Percentiles rank a stretch among this genome's conserved stretches.
phyloP scores from a whole-genome alignment of 2,113 vertebrate species.

The Ameiurus melas region DNA sequence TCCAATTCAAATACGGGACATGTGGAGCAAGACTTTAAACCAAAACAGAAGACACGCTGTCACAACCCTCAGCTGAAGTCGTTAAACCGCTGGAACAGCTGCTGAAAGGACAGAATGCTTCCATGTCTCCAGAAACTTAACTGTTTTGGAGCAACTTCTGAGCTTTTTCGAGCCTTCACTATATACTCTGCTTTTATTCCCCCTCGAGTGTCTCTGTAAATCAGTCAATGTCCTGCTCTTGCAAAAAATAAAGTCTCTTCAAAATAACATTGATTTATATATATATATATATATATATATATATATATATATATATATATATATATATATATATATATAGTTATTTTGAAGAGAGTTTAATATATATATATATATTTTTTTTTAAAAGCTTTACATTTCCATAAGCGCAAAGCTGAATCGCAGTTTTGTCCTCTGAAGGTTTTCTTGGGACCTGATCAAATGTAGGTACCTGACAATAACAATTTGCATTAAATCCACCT shows the following conservation, averaged over 20 bases:
- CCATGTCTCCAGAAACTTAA: not conserved
- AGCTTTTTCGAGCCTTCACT: not conserved
- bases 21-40: not conserved
- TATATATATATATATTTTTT: too few relatives aligned
- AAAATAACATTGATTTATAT: not conserved
- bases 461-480: not conserved
- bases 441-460: not conserved
- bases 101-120: not conserved
- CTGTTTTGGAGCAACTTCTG: not conserved
- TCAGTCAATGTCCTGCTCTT: not conserved
- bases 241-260: not conserved
- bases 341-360: too few relatives aligned
- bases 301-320: too few relatives aligned
- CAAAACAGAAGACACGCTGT: not conserved
- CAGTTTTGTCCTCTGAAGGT: not conserved
- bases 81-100: constrained; percentile 6
- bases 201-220: not conserved
- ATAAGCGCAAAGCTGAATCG: not conserved
- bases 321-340: too few relatives aligned
- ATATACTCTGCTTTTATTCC: not conserved
- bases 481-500: not conserved
- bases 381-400: too few relatives aligned
- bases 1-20: not conserved
- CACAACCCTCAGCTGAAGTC: not conserved
- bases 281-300: too few relatives aligned